A percentile compares a stretch with the other conserved stretches of the same genome.
Evolutionary conservation across 2,113 vertebrate species (phyloP).

Genomic region (Athene cunicularia): DNA sequence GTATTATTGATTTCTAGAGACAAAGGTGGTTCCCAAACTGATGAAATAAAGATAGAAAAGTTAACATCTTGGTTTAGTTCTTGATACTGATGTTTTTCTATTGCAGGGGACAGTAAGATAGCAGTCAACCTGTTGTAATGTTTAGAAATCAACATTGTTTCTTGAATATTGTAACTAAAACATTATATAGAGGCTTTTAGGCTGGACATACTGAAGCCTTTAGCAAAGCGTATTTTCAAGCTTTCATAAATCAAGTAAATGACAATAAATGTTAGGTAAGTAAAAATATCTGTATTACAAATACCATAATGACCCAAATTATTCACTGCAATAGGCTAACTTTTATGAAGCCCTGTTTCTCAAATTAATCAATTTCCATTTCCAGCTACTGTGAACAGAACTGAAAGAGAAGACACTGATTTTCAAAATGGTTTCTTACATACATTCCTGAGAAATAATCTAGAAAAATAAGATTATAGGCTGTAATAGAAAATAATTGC

Average conservation of each 20-base stretch:
- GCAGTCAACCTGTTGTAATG: background rate
- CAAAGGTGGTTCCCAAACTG: background rate
- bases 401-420: background rate
- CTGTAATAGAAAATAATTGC: background rate
- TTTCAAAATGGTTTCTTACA: background rate
- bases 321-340: background rate
- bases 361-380: background rate
- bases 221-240: background rate
- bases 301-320: background rate
- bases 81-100: background rate
- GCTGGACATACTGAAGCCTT: background rate
- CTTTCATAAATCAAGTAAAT: background rate
- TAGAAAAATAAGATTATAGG: background rate
- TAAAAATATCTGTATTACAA: background rate
- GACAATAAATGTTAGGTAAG: background rate
- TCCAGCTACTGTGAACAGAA: background rate
- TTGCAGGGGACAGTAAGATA: background rate
- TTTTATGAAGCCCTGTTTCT: background rate
- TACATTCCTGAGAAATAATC: background rate
- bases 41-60: background rate
- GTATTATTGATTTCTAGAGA: background rate
- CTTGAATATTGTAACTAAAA: background rate
- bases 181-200: background rate
- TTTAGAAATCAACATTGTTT: background rate
- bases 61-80: background rate